phyloP scores from a whole-genome alignment of 1,140 invertebrate species.

The Drosophila rufa region DNA sequence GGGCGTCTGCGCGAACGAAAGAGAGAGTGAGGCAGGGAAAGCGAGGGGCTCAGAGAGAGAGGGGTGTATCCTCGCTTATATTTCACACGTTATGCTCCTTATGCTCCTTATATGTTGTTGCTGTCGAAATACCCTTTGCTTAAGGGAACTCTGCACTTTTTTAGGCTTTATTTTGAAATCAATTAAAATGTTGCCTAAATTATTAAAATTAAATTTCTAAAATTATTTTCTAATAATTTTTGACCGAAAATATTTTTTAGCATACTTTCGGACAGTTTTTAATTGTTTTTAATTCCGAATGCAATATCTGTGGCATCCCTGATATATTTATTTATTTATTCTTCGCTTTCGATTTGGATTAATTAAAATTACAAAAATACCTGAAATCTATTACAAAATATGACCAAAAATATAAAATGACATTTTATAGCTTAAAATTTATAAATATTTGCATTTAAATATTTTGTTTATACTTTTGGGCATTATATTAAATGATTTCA shows the following conservation, averaged over 20 bases:
- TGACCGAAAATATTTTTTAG: rapidly evolving
- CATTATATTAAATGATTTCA: not conserved
- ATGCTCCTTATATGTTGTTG: slow-evolving; percentile 26
- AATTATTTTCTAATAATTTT: too few relatives aligned
- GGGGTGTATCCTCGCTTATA: slow-evolving; percentile 48
- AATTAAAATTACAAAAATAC: too few relatives aligned
- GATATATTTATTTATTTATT: too few relatives aligned
- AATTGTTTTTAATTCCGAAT: too few relatives aligned
- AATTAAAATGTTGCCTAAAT: not conserved
- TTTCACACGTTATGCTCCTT: slow-evolving; percentile 66
- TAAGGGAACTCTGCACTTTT: not conserved
- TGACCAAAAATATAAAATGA: too few relatives aligned
- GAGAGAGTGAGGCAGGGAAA: not conserved
- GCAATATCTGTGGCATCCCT: too few relatives aligned
- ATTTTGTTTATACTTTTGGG: not conserved
- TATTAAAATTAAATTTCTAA: too few relatives aligned
- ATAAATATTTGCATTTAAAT: not conserved
- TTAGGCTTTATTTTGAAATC: not conserved
- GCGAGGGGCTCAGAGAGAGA: not conserved
- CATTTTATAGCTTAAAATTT: too few relatives aligned
- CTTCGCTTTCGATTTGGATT: too few relatives aligned
- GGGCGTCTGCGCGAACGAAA: slow-evolving; percentile 31
- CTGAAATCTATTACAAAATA: too few relatives aligned
- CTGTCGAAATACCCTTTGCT: slow-evolving; percentile 1
- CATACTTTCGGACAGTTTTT: not conserved